Evolutionary conservation across 2,113 vertebrate genomes (phyloP).

Genomic region (Nothobranchius furzeri): DNA sequence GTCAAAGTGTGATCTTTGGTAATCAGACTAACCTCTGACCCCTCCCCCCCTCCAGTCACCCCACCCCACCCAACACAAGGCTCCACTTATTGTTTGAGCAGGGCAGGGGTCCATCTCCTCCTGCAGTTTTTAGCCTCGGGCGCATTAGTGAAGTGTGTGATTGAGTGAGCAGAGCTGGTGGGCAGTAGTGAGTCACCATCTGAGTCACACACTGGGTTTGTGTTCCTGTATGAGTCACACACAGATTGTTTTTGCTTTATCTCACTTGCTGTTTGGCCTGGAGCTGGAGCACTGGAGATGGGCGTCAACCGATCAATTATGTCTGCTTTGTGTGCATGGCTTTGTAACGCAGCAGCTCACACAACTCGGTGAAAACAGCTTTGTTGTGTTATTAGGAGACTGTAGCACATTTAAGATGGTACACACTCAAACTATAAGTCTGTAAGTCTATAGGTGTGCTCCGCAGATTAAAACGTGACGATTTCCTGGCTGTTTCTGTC

Average conservation of each 20-base stretch:
- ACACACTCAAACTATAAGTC: background rate
- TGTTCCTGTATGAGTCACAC: slow-evolving; percentile 79
- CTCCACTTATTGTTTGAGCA: slow-evolving; percentile 50
- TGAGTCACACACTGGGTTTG: slow-evolving; percentile 77
- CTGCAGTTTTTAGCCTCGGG: slow-evolving; percentile 54
- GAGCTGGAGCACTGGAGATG: slow-evolving; percentile 31
- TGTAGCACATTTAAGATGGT: background rate
- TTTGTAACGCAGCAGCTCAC: slow-evolving; percentile 1
- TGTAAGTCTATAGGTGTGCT: background rate
- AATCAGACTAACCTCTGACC: slow-evolving; percentile 50
- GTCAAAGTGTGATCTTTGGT: slow-evolving; percentile 56
- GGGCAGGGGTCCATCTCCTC: slow-evolving; percentile 63
- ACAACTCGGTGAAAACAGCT: background rate
- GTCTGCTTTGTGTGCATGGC: slow-evolving; percentile 16
- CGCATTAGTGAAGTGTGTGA: slow-evolving; percentile 55
- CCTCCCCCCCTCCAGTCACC: background rate
- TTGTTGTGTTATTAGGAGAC: background rate
- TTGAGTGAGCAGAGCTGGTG: slow-evolving; percentile 67
- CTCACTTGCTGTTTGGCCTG: slow-evolving; percentile 62
- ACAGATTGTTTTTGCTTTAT: slow-evolving; percentile 80
- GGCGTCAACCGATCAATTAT: slow-evolving; percentile 36
- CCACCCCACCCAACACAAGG: slow-evolving; percentile 23
- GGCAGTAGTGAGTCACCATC: slow-evolving; percentile 78
- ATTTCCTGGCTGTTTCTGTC: background rate
- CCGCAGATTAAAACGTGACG: slow-evolving; percentile 6